These are phyloP conservation scores for Cynoglossus semilaevis DNA, from an alignment of 2,113 vertebrate species.

Conservation along the genomic window DNA sequence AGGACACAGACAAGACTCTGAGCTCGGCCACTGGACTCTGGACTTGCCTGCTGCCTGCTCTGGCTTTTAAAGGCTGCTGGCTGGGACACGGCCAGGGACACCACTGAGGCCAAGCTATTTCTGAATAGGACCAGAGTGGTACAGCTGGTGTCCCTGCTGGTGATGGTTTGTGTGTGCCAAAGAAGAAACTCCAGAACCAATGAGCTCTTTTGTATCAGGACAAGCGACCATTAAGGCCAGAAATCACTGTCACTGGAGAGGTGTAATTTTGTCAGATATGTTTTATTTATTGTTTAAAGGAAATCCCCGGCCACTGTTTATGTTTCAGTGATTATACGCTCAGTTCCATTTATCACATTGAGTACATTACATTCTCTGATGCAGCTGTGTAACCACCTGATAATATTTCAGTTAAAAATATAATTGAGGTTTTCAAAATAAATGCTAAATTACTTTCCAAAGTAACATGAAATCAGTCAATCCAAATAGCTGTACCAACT, in stretches of 20 bases:
- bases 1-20: conserved; percentile 1
- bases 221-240: conserved; percentile 26
- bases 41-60: conserved; percentile 10
- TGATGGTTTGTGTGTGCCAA: conserved; percentile 44
- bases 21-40: conserved; percentile 10
- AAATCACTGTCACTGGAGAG: conserved; percentile 11
- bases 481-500: no score
- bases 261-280: neutral
- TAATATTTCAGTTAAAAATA: no score
- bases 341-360: no score
- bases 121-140: conserved; percentile 62
- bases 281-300: neutral
- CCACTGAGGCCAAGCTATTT: conserved; percentile 52
- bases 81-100: conserved; percentile 38
- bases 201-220: conserved; percentile 50
- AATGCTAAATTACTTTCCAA: no score
- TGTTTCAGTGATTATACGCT: no score
- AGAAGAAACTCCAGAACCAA: conserved; percentile 44
- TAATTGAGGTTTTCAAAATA: no score
- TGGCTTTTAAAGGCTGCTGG: conserved; percentile 11
- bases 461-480: no score
- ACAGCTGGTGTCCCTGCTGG: conserved; percentile 66
- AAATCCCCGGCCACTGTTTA: no score
- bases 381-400: no score
- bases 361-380: no score